Percentiles rank a stretch among this genome's conserved stretches.
These are phyloP conservation scores for Gonocerus acuteangulatus DNA, from an alignment of 2,888 invertebrate species.

Conservation along the genomic window DNA sequence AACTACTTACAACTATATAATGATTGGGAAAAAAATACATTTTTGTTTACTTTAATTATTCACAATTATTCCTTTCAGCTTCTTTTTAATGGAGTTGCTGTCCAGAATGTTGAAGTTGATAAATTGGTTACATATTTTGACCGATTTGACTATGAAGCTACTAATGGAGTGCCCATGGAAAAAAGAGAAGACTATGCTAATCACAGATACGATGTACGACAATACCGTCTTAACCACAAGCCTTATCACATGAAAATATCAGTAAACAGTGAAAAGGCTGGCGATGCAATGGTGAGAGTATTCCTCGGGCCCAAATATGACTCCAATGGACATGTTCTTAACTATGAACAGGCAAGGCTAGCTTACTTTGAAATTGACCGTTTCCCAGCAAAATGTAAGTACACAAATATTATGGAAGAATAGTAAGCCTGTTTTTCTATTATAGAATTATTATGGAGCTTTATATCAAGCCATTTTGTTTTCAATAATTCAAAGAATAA, in stretches of 20 bases:
- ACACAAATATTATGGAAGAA: no score
- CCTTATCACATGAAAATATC: slow-evolving; percentile 54
- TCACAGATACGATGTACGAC: slow-evolving; percentile 46
- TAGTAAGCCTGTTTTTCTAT: no score
- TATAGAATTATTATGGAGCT: no score
- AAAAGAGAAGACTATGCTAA: slow-evolving; percentile 24
- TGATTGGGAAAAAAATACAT: no score
- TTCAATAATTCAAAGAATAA: no score
- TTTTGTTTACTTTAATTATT: no score
- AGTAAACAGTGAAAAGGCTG: slow-evolving; percentile 50
- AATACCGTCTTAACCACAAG: slow-evolving; percentile 57
- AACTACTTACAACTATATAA: no score
- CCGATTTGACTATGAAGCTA: slow-evolving; percentile 57
- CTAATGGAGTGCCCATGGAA: slow-evolving; percentile 50
- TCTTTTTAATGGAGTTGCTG: slow-evolving; percentile 55
- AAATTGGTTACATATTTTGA: slow-evolving; percentile 63
- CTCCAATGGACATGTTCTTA: slow-evolving; percentile 49
- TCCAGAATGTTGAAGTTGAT: slow-evolving; percentile 56
- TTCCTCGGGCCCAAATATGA: slow-evolving; percentile 65
- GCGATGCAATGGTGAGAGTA: slow-evolving; percentile 55
- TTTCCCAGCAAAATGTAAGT: slow-evolving; percentile 50
- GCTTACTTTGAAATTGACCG: slow-evolving; percentile 59
- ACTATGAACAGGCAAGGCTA: slow-evolving; percentile 43
- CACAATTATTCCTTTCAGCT: slow-evolving; percentile 40
- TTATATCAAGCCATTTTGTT: no score